Conservation (phyloP, 2,113 vertebrate species). For the Bufo gargarizans region DNA sequence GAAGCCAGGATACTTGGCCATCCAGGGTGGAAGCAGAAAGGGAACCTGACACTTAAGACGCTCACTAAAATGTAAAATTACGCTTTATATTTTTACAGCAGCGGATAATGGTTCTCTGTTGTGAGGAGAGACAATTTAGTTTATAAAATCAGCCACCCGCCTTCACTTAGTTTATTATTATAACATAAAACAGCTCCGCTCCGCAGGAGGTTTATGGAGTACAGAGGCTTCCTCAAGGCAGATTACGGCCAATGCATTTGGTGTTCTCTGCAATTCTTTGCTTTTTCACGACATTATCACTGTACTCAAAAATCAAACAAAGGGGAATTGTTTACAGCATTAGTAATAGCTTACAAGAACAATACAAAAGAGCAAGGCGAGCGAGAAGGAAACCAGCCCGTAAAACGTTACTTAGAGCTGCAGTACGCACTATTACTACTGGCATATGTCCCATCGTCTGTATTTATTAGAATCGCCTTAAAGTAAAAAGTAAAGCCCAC, state of each 20-base stretch:
- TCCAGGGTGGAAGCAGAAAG: background rate
- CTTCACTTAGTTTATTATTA: conserved; percentile 6
- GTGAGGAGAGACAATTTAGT: background rate
- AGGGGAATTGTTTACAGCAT: background rate
- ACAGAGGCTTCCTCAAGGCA: background rate
- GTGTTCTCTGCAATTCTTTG: background rate
- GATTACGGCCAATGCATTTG: background rate
- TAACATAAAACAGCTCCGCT: conserved; percentile 14
- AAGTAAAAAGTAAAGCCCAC: background rate
- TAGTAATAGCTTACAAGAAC: background rate
- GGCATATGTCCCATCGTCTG: background rate
- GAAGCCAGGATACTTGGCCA: background rate
- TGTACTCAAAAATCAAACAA: background rate
- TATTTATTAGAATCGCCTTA: background rate
- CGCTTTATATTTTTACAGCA: conserved; percentile 7
- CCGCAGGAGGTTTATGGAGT: conserved; percentile 22
- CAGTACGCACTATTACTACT: background rate
- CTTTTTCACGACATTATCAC: conserved; percentile 2
- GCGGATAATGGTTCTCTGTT: conserved; percentile 22
- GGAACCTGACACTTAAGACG: background rate
- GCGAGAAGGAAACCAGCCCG: background rate
- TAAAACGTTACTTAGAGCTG: background rate
- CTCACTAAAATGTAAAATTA: conserved; percentile 28
- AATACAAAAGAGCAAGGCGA: background rate
- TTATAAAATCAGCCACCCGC: conserved; percentile 30